phyloP scores from a whole-genome alignment of 1,140 invertebrate species.

The Sweltsa coloradensis region DNA sequence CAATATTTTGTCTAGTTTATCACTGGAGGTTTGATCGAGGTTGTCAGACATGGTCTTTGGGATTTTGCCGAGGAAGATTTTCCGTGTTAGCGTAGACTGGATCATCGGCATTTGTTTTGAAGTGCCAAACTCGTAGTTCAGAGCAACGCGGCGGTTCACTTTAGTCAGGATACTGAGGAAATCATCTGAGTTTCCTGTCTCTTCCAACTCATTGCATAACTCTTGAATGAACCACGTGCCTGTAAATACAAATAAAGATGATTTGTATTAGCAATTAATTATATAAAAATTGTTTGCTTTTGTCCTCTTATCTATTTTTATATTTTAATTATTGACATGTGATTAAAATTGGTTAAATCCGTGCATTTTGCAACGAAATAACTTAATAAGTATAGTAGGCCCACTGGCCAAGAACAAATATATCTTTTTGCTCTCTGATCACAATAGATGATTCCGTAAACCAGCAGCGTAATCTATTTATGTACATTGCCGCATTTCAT shows the following conservation, averaged over 20 bases:
- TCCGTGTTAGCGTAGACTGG: conserved; percentile 54
- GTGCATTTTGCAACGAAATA: too few species aligned
- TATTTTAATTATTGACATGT: too few species aligned
- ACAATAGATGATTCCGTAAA: too few species aligned
- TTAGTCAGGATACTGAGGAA: conserved; percentile 51
- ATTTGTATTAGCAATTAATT: neutral
- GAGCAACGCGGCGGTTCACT: conserved; percentile 46
- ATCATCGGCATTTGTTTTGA: conserved; percentile 63
- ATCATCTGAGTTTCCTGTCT: conserved; percentile 36
- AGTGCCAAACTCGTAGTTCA: conserved; percentile 39
- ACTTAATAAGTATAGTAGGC: too few species aligned
- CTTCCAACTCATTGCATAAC: conserved; percentile 42
- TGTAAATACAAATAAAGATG: conserved; percentile 18
- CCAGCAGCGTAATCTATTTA: too few species aligned
- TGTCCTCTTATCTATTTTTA: too few species aligned
- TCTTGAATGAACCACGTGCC: conserved; percentile 71
- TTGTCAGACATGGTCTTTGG: too few species aligned
- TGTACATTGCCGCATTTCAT: too few species aligned
- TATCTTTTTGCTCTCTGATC: too few species aligned
- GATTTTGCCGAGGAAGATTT: conserved; percentile 25
- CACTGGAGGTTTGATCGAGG: neutral
- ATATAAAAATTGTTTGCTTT: conserved; percentile 7
- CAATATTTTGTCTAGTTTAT: neutral
- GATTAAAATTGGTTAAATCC: too few species aligned
- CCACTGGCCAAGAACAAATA: too few species aligned